Base-by-base conservation (phyloP, 2,113 vertebrate genomes). In the Hepsetus odoe region DNA sequence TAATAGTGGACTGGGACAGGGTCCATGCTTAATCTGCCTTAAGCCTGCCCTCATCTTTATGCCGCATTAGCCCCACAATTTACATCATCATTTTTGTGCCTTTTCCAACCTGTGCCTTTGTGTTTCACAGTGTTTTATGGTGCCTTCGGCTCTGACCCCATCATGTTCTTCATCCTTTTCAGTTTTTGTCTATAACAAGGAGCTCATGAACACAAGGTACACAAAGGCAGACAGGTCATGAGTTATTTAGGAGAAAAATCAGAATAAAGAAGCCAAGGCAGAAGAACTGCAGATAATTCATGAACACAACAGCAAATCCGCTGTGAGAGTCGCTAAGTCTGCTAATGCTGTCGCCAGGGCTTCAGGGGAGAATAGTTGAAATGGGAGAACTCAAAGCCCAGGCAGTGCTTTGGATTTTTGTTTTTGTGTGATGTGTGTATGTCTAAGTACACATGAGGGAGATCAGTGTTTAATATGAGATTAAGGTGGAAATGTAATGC, bases 401-500 rank as follows among this genome's bases (percentile, higher is more conserved):
- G 42, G 40, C 40, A 42, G 40, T 8, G 40, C 40, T 42, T 42
- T 42, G 40, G 40, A 11, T 42, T 16, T 44, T 44, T 13, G 42
- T 13, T 11, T 16, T 44, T 74, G 33, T 55, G 44, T 44, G n/a
- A n/a, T 70, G 30, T 68, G 74, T 59, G 65, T 22, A 30, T 16
- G 13, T 69, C 49, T 35, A 32, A 68, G 53, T 8, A 30, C 61
- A 73, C 77, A 64, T 83, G 83, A 77, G 83, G 13, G 69, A 40
- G 28, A 66, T 55, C 53, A 44, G 44, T 38, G 33, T 35, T 49
- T 12, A 30, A n/a, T 38, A 72, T 46, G 33, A 68, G 79, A 82
- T 87, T 86, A 90, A 86, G 72, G 89, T 85, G 88, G 56, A 70
- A 35, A 33, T 71, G n/a, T 61, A 66, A 67, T 72, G 51, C 66